Conservation (phyloP, 2,797 vertebrate species). For the Channa striata region DNA sequence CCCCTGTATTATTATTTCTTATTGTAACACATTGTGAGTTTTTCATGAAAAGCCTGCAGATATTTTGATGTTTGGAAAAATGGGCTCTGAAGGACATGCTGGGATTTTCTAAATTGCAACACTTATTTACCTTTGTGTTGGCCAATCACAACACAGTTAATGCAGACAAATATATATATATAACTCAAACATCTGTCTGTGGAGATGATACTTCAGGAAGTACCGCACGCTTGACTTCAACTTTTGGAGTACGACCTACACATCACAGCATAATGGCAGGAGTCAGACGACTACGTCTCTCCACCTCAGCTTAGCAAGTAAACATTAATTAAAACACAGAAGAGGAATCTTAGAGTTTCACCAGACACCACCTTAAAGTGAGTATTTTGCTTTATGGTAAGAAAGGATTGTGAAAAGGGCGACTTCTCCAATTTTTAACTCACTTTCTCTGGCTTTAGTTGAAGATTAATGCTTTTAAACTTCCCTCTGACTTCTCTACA, state of each 20-base stretch:
- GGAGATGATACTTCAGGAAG: not conserved
- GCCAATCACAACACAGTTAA: not conserved
- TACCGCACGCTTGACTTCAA: no score
- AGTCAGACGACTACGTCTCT: no score
- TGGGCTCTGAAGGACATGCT: not conserved
- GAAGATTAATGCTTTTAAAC: no score
- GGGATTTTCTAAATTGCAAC: not conserved
- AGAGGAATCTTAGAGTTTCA: no score
- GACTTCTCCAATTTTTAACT: no score
- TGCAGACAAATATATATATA: not conserved
- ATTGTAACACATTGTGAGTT: not conserved
- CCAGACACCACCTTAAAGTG: no score
- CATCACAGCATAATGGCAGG: no score
- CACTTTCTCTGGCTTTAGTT: no score
- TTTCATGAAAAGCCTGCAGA: not conserved
- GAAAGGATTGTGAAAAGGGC: no score
- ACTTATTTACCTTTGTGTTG: not conserved
- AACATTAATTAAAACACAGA: not conserved
- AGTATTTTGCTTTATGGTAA: no score
- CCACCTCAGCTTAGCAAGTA: not conserved
- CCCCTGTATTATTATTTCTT: conserved; percentile 18
- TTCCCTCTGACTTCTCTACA: no score
- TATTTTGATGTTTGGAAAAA: not conserved
- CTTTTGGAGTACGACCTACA: no score
- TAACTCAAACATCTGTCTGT: not conserved